Evolutionary conservation across 2,797 vertebrate species (phyloP), one percentile per base, ranked within the genome.

Genomic region (Novumbra hubbsi): DNA sequence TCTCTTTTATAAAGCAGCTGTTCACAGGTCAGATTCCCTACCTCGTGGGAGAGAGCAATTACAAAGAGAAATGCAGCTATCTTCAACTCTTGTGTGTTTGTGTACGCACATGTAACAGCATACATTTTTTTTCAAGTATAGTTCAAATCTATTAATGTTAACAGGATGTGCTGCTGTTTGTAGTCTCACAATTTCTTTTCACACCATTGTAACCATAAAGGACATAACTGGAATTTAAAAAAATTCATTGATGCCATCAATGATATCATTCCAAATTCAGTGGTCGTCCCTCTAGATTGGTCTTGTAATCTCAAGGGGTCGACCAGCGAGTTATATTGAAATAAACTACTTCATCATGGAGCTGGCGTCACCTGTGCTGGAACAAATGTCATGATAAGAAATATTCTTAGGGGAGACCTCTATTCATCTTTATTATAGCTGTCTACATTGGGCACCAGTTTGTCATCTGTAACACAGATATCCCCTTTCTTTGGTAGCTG

Each of bases 1-100:
- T 75, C 24, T 83, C 73, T 90, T 87, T 88, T 79, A 85, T 85
- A 86, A 85, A 72, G 76, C 79, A 72, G 86, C 69, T 70, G 81
- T 76, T 76, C 50, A 48, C 38, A 38, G 72, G 73, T 63, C 70
- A 83, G 66, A 78, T 75, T 84, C 78, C 80, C 24, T 78, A 83
- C 63, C 76, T 57, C 72, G 82, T 86, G 80, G 83, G 86, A 78
- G 80, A 76, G 73, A 81, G 65, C 50, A 71, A 32, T 69, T 72
- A 76, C 64, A 75, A 45, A 45, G 11, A 45, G 41, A 11, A 45
- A 45, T 45, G 6, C 8, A 45, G 41, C 41, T 45, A 45, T 45
- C 41, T 45, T 45, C 14, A 45, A 45, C 12, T 11, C 9, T 45
- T 45, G 41, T 12, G 41, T 12, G 41, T 14, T 9, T 45, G 41